Evolutionary conservation across 2,888 invertebrate species (phyloP), one percentile per base, ranked within the genome.

Genomic region (Colostygia pectinataria): DNA sequence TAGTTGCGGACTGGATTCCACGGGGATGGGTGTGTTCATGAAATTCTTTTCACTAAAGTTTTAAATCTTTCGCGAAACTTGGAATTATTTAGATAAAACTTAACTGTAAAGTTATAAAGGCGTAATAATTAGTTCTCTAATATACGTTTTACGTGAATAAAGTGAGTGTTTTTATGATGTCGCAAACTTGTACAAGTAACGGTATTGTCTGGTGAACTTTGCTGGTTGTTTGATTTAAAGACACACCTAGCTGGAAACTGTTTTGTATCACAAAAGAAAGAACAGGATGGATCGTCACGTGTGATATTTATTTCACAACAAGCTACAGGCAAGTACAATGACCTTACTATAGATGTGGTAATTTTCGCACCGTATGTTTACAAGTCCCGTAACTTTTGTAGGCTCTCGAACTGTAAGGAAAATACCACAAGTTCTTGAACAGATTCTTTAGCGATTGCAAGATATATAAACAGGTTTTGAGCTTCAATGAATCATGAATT

Each of bases 181-280:
- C 49, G 58, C 61, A 61, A 61, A 61, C 58, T 53, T 47, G 58
- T 53, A 43, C 55, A 36, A 52, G 53, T 61, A 61, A 61, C 61
- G 61, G 61, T 60, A 60, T 63, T 62, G 61, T 62, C 63, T 75
- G 66, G 68, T 80, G 80, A 82, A 80, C 77, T 80, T 71, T 63
- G 58, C 53, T 58, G 51, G 51, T 48, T 79, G 71, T 80, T 75
- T 15, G 15, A 20, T 80, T 80, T 72, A 71, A 76, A 75, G 76
- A 74, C 80, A 78, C 77, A 76, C 81, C 81, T 84, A 73, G 65
- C 62, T 66, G 59, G 57, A 65, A 73, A 79, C 72, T 70, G 76
- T 76, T 78, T 77, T 72, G 73, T 49, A 71, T 65, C 28, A 55
- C 51, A 65, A 68, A 62, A 70, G 65, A 68, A 62, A 70, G 65